Evolutionary conservation across 1,140 invertebrate genomes (phyloP).

Genomic region (Phenacoccus solenopsis): DNA sequence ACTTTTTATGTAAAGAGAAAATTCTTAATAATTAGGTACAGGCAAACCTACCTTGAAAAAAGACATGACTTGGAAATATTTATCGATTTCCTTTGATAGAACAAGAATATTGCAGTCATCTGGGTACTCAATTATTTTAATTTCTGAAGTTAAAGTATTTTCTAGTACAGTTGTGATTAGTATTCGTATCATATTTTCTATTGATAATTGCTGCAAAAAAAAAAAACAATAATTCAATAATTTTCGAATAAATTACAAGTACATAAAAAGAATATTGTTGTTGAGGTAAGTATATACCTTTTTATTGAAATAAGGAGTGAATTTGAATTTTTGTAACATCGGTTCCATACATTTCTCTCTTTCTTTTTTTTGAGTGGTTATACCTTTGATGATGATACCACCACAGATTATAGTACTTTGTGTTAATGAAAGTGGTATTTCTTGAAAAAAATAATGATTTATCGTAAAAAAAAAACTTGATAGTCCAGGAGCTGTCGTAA

Average conservation of each 20-base stretch:
- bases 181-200: background rate
- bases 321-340: background rate
- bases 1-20: too few relatives aligned
- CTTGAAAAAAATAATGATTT: background rate
- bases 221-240: too few relatives aligned
- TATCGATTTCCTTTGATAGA: background rate
- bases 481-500: too few relatives aligned
- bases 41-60: background rate
- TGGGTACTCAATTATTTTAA: background rate
- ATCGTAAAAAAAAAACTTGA: background rate
- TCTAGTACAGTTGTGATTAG: background rate
- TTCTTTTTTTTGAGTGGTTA: background rate
- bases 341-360: background rate
- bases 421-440: background rate
- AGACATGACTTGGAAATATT: background rate
- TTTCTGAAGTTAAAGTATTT: background rate
- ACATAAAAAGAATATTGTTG: too few relatives aligned
- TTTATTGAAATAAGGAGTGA: background rate
- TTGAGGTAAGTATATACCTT: background rate
- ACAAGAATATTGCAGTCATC: background rate
- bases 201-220: background rate
- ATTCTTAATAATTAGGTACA: background rate
- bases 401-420: background rate
- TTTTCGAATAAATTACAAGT: too few relatives aligned
- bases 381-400: background rate